phyloP scores from a whole-genome alignment of 2,113 vertebrate species.

The Protobothrops flavoviridis region DNA sequence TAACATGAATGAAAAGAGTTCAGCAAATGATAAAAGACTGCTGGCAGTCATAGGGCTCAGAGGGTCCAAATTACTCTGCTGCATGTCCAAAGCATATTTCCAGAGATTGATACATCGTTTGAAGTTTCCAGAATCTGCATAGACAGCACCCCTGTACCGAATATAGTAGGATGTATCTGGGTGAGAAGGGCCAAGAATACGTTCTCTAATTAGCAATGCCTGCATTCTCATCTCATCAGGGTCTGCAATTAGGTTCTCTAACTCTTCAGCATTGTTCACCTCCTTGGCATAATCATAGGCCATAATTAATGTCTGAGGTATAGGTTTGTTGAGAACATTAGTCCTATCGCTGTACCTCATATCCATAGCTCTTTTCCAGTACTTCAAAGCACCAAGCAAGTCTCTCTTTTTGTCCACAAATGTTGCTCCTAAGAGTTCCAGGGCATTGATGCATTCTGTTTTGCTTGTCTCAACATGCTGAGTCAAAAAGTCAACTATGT shows the following conservation, averaged over 20 bases:
- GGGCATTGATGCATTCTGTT: constrained; percentile 86
- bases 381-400: constrained; percentile 93
- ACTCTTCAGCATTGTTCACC: constrained; percentile 86
- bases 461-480: constrained; percentile 87
- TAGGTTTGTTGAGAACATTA: constrained; percentile 84
- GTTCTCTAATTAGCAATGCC: constrained; percentile 91
- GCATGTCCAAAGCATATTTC: constrained; percentile 99
- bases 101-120: constrained; percentile 96
- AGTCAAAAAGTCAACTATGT: constrained; percentile 95
- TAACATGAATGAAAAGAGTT: constrained; percentile 99
- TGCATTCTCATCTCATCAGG: constrained; percentile 99
- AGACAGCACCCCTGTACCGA: constrained; percentile 94
- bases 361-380: constrained; percentile 98
- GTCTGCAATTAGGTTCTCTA: constrained; percentile 94
- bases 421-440: constrained; percentile 94
- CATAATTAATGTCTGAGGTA: constrained; percentile 89
- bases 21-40: constrained; percentile 94
- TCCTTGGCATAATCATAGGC: constrained; percentile 96
- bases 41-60: constrained; percentile 98
- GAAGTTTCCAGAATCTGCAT: constrained; percentile 97
- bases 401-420: constrained; percentile 98
- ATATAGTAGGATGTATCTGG: constrained; percentile 99
- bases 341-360: constrained; percentile 87
- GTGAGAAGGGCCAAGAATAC: constrained; percentile 95
- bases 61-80: constrained; percentile 93